A percentile compares a stretch with the other conserved stretches of the same genome.
Conservation (phyloP, 2,113 vertebrate genomes). For the Macquaria australasica region DNA sequence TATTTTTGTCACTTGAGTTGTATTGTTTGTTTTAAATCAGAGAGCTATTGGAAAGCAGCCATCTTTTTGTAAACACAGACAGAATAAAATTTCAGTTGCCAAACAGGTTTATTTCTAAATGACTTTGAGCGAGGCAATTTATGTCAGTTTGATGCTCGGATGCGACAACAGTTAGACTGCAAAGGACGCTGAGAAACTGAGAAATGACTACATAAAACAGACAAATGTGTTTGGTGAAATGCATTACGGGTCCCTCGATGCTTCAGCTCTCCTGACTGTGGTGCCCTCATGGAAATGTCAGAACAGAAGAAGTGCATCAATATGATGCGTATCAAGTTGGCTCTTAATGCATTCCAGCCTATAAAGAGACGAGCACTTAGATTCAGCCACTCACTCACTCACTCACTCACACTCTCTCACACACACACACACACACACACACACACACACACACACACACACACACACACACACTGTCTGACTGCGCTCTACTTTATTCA, state of each 20-base stretch:
- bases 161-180: background rate
- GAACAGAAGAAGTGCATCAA: slow-evolving; percentile 31
- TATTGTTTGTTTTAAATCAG: background rate
- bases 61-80: background rate
- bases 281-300: slow-evolving; percentile 33
- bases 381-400: background rate
- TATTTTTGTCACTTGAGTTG: background rate
- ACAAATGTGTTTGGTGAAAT: background rate
- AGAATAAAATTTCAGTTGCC: background rate
- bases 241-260: background rate
- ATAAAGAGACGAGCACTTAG: slow-evolving; percentile 8
- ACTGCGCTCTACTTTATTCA: slow-evolving; percentile 34
- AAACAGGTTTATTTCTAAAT: background rate
- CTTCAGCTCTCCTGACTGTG: background rate
- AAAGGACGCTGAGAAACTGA: background rate
- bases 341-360: slow-evolving; percentile 29
- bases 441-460: background rate
- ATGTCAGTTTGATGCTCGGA: background rate
- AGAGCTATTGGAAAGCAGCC: background rate
- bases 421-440: slow-evolving; percentile 8
- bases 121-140: background rate
- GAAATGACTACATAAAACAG: background rate
- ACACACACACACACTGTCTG: background rate
- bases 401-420: background rate
- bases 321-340: background rate